Evolutionary conservation across 1,140 invertebrate species (phyloP), one percentile per base, ranked within the genome.

Genomic region (Drosophila ironensis): DNA sequence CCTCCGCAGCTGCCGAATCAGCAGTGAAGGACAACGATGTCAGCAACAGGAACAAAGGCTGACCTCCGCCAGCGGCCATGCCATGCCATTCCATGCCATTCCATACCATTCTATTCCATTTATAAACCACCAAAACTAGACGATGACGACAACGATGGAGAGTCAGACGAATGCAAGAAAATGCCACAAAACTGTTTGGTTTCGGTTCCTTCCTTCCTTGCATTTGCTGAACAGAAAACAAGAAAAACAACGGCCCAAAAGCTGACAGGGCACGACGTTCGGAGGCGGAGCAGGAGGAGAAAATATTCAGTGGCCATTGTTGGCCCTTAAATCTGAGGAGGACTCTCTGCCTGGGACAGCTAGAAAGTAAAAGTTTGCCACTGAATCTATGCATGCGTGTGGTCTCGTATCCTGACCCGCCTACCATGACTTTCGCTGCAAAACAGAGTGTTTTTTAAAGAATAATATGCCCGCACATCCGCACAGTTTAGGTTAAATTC

Each of bases 281-380:
- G 27, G n/a, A 17, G 45, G n/a, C 14, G 24, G 3, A 16, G 25
- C 33, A 9, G 25, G 14, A 40, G 51, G 52, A 59, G 72, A 77
- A 82, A 72, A 68, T 64, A 47, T 63, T 63, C 74, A 68, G 54
- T 42, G 61, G 72, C 75, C 63, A 61, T 35, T 57, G 44, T 57
- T 25, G 51, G 52, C 42, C 27, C 51, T 44, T 38, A 33, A 40
- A 44, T 30, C 37, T 17, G n/a, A 2, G 9, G 27, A 35, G n/a
- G n/a, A n/a, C n/a, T n/a, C 4, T 44, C 56, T 57, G 56, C 22
- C 19, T 24, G 24, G 64, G 28, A 41, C 52, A 54, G 33, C 45
- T 56, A 40, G 64, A 81, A 81, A 81, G 78, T 72, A 81, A 81
- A 81, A 81, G 77, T 81, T 84, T 53, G 68, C 77, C 72, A 69